Evolutionary conservation across 2,113 vertebrate genomes (phyloP).

Genomic region (Carassius carassius): DNA sequence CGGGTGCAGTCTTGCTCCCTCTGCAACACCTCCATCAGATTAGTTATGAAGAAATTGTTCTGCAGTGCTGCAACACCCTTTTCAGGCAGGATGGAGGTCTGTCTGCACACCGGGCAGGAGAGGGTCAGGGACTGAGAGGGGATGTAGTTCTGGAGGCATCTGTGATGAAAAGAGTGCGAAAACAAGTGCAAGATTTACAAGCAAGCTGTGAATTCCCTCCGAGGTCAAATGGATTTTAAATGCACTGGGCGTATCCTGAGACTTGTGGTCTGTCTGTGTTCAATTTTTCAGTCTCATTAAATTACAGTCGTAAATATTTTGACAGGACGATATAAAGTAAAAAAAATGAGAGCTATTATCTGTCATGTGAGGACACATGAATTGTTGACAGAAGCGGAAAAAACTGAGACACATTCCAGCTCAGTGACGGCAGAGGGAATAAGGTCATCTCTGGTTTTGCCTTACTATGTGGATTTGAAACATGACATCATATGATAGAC

Average conservation of each 20-base stretch:
- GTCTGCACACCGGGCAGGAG: slow-evolving; percentile 91
- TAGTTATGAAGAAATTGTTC: slow-evolving; percentile 98
- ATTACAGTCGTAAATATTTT: neutral
- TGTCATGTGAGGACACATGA: neutral
- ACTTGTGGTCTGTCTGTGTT: neutral
- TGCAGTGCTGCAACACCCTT: slow-evolving; percentile 90
- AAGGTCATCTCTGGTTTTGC: slow-evolving; percentile 32
- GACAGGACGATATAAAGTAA: neutral
- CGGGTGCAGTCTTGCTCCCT: slow-evolving; percentile 78
- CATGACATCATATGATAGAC: slow-evolving; percentile 2
- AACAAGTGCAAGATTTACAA: neutral
- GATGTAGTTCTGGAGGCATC: slow-evolving; percentile 95
- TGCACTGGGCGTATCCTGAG: neutral
- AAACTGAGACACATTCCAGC: neutral
- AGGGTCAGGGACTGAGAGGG: slow-evolving; percentile 90
- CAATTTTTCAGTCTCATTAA: neutral
- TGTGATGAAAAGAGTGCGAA: slow-evolving; percentile 60
- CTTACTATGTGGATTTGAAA: neutral
- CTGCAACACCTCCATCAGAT: slow-evolving; percentile 94
- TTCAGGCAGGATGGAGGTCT: slow-evolving; percentile 93
- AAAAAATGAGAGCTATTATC: neutral
- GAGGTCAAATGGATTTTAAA: slow-evolving; percentile 3
- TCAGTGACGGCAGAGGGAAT: slow-evolving; percentile 17
- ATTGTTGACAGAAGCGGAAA: neutral
- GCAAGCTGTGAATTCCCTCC: neutral